phyloP scores from a whole-genome alignment of 64 coral and sea anemone species.

The Dendrophyllia cribrosa region DNA sequence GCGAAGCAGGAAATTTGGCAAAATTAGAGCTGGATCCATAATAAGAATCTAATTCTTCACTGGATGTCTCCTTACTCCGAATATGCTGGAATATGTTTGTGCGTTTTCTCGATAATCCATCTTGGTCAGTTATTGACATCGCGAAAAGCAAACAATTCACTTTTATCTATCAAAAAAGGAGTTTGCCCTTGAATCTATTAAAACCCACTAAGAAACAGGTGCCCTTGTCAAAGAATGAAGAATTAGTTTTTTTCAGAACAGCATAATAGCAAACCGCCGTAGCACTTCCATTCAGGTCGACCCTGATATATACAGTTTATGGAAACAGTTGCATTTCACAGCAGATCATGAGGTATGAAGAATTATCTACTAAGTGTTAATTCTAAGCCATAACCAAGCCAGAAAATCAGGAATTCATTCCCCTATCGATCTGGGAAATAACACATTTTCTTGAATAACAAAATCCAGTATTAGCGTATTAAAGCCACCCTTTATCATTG shows the following conservation, averaged over 20 bases:
- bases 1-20: not conserved
- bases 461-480: too few relatives aligned
- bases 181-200: conserved; percentile 5
- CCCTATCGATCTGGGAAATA: too few relatives aligned
- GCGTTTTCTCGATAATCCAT: not conserved
- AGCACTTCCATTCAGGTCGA: not conserved
- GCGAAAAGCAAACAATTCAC: conserved; percentile 43
- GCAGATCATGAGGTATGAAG: not conserved
- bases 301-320: not conserved
- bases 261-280: not conserved
- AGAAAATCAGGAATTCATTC: too few relatives aligned
- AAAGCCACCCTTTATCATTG: too few relatives aligned
- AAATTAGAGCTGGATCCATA: not conserved
- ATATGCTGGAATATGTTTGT: not conserved
- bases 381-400: too few relatives aligned
- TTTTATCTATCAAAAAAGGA: not conserved
- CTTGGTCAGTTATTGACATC: conserved; percentile 13
- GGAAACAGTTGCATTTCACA: not conserved
- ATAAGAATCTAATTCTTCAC: conserved; percentile 12
- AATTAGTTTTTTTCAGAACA: conserved; percentile 29
- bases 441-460: too few relatives aligned
- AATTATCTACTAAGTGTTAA: not conserved
- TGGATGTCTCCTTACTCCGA: not conserved
- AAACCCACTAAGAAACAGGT: not conserved
- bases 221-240: not conserved